Conservation (phyloP, 1,140 invertebrate genomes). For the Drosophila baimaii region DNA sequence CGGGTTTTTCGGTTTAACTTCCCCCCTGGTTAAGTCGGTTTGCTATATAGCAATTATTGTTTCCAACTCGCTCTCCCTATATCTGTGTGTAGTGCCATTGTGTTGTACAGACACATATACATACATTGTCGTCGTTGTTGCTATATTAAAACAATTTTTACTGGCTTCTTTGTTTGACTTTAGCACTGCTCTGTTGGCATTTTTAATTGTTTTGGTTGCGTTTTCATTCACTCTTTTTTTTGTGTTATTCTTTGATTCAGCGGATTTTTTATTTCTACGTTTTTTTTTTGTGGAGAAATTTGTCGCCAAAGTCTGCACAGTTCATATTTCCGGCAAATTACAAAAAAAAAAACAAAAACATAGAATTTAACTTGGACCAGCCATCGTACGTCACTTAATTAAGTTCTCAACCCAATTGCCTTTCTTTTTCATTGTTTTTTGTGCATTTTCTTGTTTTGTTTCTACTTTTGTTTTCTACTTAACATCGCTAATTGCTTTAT, state of each 20-base stretch:
- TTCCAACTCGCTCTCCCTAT: slow-evolving; percentile 29
- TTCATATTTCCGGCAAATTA: slow-evolving; percentile 44
- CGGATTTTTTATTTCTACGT: slow-evolving; percentile 1
- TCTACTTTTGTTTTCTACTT: slow-evolving; percentile 67
- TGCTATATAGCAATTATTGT: slow-evolving; percentile 45
- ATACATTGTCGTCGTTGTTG: slow-evolving; percentile 31
- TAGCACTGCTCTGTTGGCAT: slow-evolving; percentile 73
- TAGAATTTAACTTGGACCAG: not conserved
- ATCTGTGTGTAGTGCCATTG: slow-evolving; percentile 16
- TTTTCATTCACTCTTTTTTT: slow-evolving; percentile 35
- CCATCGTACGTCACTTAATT: slow-evolving; percentile 47
- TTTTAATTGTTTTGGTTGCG: slow-evolving; percentile 74
- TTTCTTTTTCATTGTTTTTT: slow-evolving; percentile 53
- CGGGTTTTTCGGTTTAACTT: slow-evolving; percentile 58
- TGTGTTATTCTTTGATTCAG: slow-evolving; percentile 34
- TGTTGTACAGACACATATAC: not conserved
- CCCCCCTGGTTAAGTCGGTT: slow-evolving; percentile 28
- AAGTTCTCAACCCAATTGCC: slow-evolving; percentile 51
- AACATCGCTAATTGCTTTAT: slow-evolving; percentile 59
- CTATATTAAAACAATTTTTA: slow-evolving; percentile 38
- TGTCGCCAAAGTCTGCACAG: slow-evolving; percentile 43
- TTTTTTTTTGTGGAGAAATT: slow-evolving; percentile 52
- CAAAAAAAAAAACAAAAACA: slow-evolving; percentile 13
- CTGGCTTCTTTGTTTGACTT: slow-evolving; percentile 70
- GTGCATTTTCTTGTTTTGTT: slow-evolving; percentile 28